phyloP scores from a whole-genome alignment of 2,113 vertebrate genomes.

The Hirundichthys speculiger region DNA sequence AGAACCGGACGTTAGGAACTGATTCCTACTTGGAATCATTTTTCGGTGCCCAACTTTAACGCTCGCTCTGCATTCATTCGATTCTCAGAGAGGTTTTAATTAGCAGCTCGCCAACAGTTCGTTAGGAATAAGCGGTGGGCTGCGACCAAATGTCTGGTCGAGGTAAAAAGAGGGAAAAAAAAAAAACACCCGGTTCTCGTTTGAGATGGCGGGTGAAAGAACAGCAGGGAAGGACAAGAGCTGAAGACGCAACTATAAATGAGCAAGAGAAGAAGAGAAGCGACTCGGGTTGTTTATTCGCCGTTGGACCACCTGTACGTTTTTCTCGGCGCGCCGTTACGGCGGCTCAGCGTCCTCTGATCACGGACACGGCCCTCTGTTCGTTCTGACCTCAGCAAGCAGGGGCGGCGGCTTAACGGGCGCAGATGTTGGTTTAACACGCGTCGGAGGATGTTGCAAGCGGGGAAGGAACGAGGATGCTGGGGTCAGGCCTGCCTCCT shows the following conservation, averaged over 20 bases:
- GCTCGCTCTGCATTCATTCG: conserved; percentile 20
- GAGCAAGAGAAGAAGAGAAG: conserved; percentile 30
- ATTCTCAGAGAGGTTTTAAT: conserved; percentile 53
- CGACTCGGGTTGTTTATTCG: conserved; percentile 43
- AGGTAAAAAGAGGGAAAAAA: conserved; percentile 27
- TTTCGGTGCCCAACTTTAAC: too few relatives aligned
- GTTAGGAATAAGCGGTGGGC: conserved; percentile 16
- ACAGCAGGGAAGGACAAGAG: not conserved
- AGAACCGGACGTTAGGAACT: too few relatives aligned
- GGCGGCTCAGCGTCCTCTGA: conserved; percentile 16
- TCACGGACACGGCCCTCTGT: conserved; percentile 18
- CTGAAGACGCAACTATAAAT: conserved; percentile 12
- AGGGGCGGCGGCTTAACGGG: conserved; percentile 66
- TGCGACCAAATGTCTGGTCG: conserved; percentile 5
- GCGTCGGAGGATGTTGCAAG: conserved; percentile 57
- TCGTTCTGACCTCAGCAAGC: conserved; percentile 53
- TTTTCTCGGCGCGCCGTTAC: too few relatives aligned
- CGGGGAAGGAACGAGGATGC: conserved; percentile 37
- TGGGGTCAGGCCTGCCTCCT: conserved; percentile 72
- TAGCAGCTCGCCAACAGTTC: conserved; percentile 46
- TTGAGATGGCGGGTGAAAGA: not conserved
- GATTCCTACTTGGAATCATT: too few relatives aligned
- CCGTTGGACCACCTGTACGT: conserved; percentile 69
- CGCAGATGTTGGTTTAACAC: conserved; percentile 67
- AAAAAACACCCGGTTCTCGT: not conserved